phyloP scores from a whole-genome alignment of 2,888 invertebrate genomes.

The Anoplius nigerrimus region DNA sequence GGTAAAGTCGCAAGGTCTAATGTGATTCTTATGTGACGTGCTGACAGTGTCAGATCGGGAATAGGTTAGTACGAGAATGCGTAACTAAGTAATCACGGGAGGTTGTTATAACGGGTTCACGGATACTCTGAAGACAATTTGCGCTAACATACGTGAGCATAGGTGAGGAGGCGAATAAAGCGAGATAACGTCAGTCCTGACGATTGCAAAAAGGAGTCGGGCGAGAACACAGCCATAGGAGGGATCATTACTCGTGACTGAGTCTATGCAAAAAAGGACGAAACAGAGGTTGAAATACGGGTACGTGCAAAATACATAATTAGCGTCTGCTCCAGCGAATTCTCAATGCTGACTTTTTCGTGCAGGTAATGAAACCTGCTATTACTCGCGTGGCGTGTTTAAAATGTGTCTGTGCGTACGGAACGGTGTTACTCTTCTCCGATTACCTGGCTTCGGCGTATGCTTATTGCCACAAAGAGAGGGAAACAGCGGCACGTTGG shows the following conservation, averaged over 20 bases:
- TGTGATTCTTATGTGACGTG: too few relatives aligned
- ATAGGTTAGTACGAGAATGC: too few relatives aligned
- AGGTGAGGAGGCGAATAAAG: slow-evolving; percentile 28
- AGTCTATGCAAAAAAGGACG: too few relatives aligned
- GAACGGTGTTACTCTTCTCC: slow-evolving; percentile 50
- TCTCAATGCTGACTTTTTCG: slow-evolving; percentile 51
- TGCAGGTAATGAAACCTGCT: slow-evolving; percentile 60
- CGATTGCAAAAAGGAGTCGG: too few relatives aligned
- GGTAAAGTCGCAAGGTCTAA: too few relatives aligned
- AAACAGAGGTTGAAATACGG: slow-evolving; percentile 38
- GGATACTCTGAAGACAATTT: too few relatives aligned
- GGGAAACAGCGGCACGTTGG: slow-evolving; percentile 21
- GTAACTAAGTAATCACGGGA: too few relatives aligned
- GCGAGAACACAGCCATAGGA: too few relatives aligned
- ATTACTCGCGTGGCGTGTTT: slow-evolving; percentile 59
- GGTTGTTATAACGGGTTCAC: too few relatives aligned
- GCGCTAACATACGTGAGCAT: too few relatives aligned
- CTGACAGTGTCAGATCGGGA: too few relatives aligned
- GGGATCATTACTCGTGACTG: too few relatives aligned
- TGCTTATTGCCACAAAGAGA: slow-evolving; percentile 33
- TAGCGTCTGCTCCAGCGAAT: slow-evolving; percentile 53
- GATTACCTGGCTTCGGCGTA: slow-evolving; percentile 48
- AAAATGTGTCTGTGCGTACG: slow-evolving; percentile 53
- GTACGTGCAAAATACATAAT: slow-evolving; percentile 59
- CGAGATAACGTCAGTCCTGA: not conserved